phyloP scores from a whole-genome alignment of 2,797 vertebrate species.

The Xyrichtys novacula region DNA sequence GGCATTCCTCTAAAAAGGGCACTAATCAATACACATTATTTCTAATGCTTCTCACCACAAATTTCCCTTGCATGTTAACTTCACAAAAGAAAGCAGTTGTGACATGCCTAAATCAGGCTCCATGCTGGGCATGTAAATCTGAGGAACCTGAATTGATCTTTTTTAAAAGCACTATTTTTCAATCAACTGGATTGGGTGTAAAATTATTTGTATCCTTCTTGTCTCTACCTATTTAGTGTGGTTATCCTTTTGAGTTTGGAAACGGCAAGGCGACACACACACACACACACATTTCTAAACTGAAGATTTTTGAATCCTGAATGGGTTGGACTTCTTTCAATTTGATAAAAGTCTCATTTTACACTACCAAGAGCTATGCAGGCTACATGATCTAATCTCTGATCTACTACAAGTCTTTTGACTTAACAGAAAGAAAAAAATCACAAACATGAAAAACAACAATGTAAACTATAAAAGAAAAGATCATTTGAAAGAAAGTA shows the following conservation, averaged over 20 bases:
- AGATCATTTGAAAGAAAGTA: slow-evolving; percentile 40
- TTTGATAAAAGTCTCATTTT: slow-evolving; percentile 34
- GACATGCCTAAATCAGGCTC: slow-evolving; percentile 2
- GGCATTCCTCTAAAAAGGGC: slow-evolving; percentile 16
- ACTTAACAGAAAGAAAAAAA: slow-evolving; percentile 35
- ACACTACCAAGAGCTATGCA: slow-evolving; percentile 31
- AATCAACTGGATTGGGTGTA: slow-evolving; percentile 7
- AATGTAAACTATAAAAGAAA: slow-evolving; percentile 58
- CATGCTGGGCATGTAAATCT: slow-evolving; percentile 4
- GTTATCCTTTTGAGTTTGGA: neutral
- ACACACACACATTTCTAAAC: slow-evolving; percentile 2
- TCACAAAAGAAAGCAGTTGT: slow-evolving; percentile 7
- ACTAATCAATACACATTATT: slow-evolving; percentile 20
- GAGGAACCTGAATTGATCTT: slow-evolving; percentile 9
- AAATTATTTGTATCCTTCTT: slow-evolving; percentile 17
- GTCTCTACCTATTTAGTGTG: slow-evolving; percentile 8
- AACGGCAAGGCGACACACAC: slow-evolving; percentile 11
- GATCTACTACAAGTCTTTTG: slow-evolving; percentile 32
- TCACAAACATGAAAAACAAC: slow-evolving; percentile 29
- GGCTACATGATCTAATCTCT: slow-evolving; percentile 44
- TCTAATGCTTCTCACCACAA: neutral
- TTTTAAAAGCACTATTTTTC: slow-evolving; percentile 11
- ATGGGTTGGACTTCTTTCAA: slow-evolving; percentile 10
- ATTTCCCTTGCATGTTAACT: slow-evolving; percentile 8
- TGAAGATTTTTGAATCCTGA: slow-evolving; percentile 25